Evolutionary conservation across 2,888 invertebrate genomes (phyloP).

Genomic region (Spilosoma lubricipeda): DNA sequence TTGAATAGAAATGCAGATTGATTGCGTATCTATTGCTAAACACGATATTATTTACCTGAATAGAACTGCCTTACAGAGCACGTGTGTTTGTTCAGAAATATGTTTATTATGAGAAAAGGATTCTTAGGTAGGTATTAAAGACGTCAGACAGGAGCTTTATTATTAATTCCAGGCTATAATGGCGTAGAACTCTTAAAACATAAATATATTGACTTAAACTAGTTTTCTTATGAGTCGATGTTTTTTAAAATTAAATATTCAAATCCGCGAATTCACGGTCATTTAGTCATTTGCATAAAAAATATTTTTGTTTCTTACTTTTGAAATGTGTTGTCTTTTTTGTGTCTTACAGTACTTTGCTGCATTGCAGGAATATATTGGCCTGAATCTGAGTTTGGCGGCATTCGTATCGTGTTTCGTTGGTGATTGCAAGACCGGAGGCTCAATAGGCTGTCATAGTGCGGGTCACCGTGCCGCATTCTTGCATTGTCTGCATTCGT

Average conservation of each 20-base stretch:
- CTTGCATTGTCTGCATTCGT: too few species aligned
- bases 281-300: slow-evolving; percentile 39
- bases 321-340: slow-evolving; percentile 6
- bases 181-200: slow-evolving; percentile 30
- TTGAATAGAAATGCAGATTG: too few species aligned
- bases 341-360: background rate
- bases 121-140: background rate
- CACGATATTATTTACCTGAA: too few species aligned
- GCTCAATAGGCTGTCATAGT: too few species aligned
- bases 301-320: slow-evolving; percentile 11
- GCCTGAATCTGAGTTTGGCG: too few species aligned
- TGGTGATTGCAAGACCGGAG: too few species aligned
- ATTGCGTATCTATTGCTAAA: too few species aligned
- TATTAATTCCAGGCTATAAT: slow-evolving; percentile 6
- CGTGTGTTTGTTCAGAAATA: background rate
- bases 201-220: slow-evolving; percentile 43
- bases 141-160: slow-evolving; percentile 3
- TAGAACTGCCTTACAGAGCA: too few species aligned
- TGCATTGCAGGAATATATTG: too few species aligned
- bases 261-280: slow-evolving; percentile 51
- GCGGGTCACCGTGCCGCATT: too few species aligned
- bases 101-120: slow-evolving; percentile 8
- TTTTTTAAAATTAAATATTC: slow-evolving; percentile 33
- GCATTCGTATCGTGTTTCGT: too few species aligned
- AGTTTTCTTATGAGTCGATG: slow-evolving; percentile 38